A percentile compares a stretch with the other conserved stretches of the same genome.
These are phyloP conservation scores for Trachymyrmex septentrionalis DNA, from an alignment of 1,140 invertebrate genomes.

Conservation along the genomic window DNA sequence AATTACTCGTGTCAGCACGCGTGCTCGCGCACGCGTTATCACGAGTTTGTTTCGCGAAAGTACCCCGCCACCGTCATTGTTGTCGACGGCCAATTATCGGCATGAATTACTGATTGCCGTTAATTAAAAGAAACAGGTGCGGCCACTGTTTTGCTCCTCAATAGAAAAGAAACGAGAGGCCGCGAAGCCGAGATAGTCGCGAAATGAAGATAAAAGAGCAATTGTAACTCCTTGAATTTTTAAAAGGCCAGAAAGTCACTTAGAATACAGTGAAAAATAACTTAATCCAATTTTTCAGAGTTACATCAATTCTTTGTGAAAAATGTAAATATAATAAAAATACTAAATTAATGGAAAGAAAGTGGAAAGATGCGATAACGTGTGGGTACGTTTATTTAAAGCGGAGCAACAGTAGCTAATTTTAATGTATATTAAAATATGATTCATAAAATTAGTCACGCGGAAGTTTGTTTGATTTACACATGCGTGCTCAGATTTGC, in stretches of 20 bases:
- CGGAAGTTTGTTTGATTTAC: slow-evolving; percentile 17
- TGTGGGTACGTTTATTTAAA: slow-evolving; percentile 3
- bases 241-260: background rate
- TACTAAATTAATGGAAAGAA: background rate
- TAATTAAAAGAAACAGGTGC: slow-evolving; percentile 73
- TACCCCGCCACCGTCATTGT: slow-evolving; percentile 55
- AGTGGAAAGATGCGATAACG: background rate
- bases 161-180: background rate
- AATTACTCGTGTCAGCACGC: slow-evolving; percentile 66
- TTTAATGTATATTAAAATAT: background rate
- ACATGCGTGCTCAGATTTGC: background rate
- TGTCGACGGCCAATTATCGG: slow-evolving; percentile 68
- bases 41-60: slow-evolving; percentile 41
- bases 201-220: background rate
- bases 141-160: background rate
- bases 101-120: slow-evolving; percentile 71
- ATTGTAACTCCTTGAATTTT: background rate
- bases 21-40: slow-evolving; percentile 55
- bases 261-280: background rate
- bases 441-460: slow-evolving; percentile 9
- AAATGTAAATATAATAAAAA: background rate
- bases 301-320: background rate
- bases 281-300: background rate
- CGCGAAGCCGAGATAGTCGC: background rate
- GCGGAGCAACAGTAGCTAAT: background rate